A percentile compares a stretch with the other conserved stretches of the same genome.
These are phyloP conservation scores for Maniola hyperantus DNA, from an alignment of 2,888 invertebrate species.

Conservation along the genomic window DNA sequence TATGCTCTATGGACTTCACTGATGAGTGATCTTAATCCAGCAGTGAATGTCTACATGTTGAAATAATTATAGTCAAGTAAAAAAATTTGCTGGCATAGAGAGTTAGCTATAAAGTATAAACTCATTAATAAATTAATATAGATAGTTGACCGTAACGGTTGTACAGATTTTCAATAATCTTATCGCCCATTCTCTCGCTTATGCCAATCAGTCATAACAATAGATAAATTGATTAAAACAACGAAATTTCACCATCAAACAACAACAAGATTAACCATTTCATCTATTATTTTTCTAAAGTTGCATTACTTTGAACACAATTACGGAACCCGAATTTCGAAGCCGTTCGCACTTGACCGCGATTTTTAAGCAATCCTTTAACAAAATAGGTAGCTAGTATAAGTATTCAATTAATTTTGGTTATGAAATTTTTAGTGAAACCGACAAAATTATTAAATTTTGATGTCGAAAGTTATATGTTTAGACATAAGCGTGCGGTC, in stretches of 20 bases:
- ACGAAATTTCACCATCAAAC: conserved; percentile 8
- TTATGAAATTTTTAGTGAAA: conserved; percentile 76
- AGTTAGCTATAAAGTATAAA: too few relatives aligned
- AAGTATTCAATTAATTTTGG: conserved; percentile 59
- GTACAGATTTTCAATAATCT: not conserved
- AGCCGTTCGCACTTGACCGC: conserved; percentile 41
- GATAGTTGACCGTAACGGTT: too few relatives aligned
- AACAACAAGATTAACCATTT: conserved; percentile 14
- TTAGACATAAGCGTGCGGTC: conserved; percentile 49
- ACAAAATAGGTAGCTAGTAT: conserved; percentile 55
- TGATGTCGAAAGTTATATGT: conserved; percentile 61
- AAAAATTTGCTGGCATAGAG: too few relatives aligned
- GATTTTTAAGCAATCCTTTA: conserved; percentile 62
- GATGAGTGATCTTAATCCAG: too few relatives aligned
- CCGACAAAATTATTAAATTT: conserved; percentile 73
- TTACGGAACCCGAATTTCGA: conserved; percentile 33
- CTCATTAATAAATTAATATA: too few relatives aligned
- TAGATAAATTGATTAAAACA: conserved; percentile 30
- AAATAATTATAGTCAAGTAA: too few relatives aligned
- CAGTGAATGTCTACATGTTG: too few relatives aligned
- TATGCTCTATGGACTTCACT: too few relatives aligned
- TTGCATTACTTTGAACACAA: conserved; percentile 23
- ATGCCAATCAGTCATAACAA: conserved; percentile 12
- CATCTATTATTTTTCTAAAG: conserved; percentile 4
- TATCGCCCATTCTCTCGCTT: not conserved